These are phyloP conservation scores for Agriopis aurantiaria DNA, from an alignment of 2,888 invertebrate species.

Conservation along the genomic window DNA sequence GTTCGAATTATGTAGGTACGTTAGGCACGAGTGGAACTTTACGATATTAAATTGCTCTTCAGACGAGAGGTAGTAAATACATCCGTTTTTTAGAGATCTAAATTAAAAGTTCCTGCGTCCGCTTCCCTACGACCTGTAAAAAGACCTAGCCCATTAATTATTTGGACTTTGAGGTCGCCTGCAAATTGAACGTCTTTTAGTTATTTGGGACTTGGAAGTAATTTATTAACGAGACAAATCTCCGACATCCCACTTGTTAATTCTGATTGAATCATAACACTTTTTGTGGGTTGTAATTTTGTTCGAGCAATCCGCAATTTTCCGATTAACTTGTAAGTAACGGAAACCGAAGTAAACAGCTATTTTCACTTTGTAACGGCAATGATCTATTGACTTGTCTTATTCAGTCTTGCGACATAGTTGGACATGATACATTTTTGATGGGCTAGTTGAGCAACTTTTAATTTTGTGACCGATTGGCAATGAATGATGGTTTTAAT, in stretches of 20 bases:
- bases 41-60: constrained; percentile 28
- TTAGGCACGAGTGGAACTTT: constrained; percentile 8
- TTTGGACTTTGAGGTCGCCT: constrained; percentile 13
- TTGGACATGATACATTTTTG: constrained; percentile 20
- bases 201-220: constrained; percentile 9
- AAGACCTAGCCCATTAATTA: constrained; percentile 13
- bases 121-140: constrained; percentile 17
- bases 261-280: constrained; percentile 43
- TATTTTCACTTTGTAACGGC: constrained; percentile 28
- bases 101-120: constrained; percentile 34
- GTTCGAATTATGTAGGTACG: constrained; percentile 6
- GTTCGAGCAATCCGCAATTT: constrained; percentile 53
- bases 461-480: constrained; percentile 40
- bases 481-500: constrained; percentile 19
- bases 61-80: constrained; percentile 30
- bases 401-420: constrained; percentile 16
- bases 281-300: constrained; percentile 42
- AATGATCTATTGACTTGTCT: constrained; percentile 17
- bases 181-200: constrained; percentile 8
- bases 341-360: constrained; percentile 50
- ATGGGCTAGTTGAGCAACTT: constrained; percentile 33
- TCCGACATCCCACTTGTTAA: constrained; percentile 43
- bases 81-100: constrained; percentile 24
- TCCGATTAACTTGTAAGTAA: constrained; percentile 48
- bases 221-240: constrained; percentile 38